Evolutionary conservation across 2,888 invertebrate genomes (phyloP), one percentile per base, ranked within the genome.

Genomic region (Athalia circularis): DNA sequence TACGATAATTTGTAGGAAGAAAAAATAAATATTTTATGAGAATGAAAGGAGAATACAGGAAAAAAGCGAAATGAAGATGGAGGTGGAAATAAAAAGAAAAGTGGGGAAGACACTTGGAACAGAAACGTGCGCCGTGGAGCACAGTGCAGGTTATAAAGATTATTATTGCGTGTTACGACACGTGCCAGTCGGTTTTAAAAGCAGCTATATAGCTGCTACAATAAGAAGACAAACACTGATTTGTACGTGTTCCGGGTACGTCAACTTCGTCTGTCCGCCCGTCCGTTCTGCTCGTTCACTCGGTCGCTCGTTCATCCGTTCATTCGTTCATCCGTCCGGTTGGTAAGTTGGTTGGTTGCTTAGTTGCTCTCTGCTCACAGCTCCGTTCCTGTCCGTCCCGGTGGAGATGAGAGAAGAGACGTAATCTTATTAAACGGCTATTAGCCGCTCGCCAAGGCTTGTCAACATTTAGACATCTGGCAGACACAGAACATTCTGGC

Each of bases 341-440:
- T 9, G 52, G 52, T 11, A 52, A 7, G 52, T 52, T 11, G 52
- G 52, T 29, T 29, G 29, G 52, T 68, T 68, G 11, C 52, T 52
- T 50, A 11, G 50, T 68, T 68, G 68, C 54, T 68, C 68, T n/a
- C 54, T 50, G 68, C 11, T 8, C 68, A 6, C 15, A 68, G 57
- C 70, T 5, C 67, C 70, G 70, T 70, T 9, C 70, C 70, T 70
- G 70, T 70, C 70, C 74, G 74, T 75, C 74, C 50, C 43, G 74
- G 74, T 29, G 29, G 29, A 29, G 29, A 29, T 29, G 29, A 29
- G 29, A 29, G 29, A 29, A 62, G 61, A 87, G 88, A 88, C 89
- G 87, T 88, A 88, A 89, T 88, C 88, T 88, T 88, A 89, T 89
- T 89, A 89, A 89, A 88, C 88, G 89, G 88, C 86, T 88, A 89